These are phyloP conservation scores for Sarcophaga caerulescens DNA, from an alignment of 2,888 invertebrate genomes.

Conservation along the genomic window DNA sequence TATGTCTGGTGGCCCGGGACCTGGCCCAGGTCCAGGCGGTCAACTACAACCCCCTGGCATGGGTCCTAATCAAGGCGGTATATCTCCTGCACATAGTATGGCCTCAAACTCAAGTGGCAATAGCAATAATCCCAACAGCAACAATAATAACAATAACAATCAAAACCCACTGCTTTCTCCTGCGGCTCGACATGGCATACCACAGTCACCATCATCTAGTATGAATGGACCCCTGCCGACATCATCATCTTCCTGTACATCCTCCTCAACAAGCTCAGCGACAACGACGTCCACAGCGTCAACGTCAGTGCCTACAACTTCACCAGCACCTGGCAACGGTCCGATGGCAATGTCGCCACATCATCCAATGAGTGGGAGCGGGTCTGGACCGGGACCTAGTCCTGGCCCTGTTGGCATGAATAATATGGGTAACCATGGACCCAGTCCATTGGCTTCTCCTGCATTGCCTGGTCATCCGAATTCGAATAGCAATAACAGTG, in stretches of 20 bases:
- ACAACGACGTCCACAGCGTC: constrained; percentile 73
- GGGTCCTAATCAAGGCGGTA: constrained; percentile 74
- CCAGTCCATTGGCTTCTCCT: constrained; percentile 77
- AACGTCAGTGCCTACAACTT: constrained; percentile 79
- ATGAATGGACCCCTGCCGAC: constrained; percentile 83
- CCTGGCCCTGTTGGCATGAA: constrained; percentile 73
- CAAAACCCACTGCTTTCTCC: constrained; percentile 78
- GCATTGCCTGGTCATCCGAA: constrained; percentile 71
- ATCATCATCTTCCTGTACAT: constrained; percentile 71
- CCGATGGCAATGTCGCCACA: constrained; percentile 82
- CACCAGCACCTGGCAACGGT: constrained; percentile 74
- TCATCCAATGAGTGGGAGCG: constrained; percentile 74
- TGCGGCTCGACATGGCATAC: constrained; percentile 74
- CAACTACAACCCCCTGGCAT: constrained; percentile 65
- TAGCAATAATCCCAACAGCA: constrained; percentile 71
- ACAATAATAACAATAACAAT: constrained; percentile 62
- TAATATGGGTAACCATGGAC: constrained; percentile 69
- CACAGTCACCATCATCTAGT: constrained; percentile 73
- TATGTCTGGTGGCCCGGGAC: constrained; percentile 79
- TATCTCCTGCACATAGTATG: constrained; percentile 74
- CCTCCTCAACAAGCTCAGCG: constrained; percentile 71
- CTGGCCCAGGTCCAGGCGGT: constrained; percentile 76
- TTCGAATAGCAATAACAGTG: constrained; percentile 59
- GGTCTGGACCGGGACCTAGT: constrained; percentile 75
- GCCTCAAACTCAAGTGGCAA: constrained; percentile 71